These are phyloP conservation scores for Mustela lutreola DNA, from an alignment of 2,113 vertebrate genomes.

Conservation along the genomic window DNA sequence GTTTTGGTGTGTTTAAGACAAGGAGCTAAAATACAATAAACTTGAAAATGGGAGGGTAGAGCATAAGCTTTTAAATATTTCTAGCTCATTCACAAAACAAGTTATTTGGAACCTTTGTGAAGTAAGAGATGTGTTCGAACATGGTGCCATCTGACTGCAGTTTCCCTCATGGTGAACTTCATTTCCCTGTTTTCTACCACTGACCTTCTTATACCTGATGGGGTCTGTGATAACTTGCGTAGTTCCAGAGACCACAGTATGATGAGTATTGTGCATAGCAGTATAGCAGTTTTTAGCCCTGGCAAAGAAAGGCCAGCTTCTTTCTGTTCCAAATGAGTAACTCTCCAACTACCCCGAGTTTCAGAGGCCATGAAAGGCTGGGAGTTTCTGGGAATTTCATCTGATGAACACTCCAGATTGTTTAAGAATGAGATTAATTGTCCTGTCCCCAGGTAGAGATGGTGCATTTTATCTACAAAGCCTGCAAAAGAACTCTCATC, in stretches of 20 bases:
- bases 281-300: slow-evolving; percentile 8
- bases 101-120: neutral
- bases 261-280: neutral
- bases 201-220: neutral
- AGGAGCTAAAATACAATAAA: slow-evolving; percentile 3
- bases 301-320: slow-evolving; percentile 11
- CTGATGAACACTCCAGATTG: slow-evolving; percentile 45
- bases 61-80: neutral
- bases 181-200: neutral
- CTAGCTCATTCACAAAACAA: slow-evolving; percentile 16
- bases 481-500: neutral
- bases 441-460: neutral
- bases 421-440: slow-evolving; percentile 68
- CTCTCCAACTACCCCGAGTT: slow-evolving; percentile 4
- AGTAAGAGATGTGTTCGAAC: neutral
- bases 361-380: slow-evolving; percentile 38
- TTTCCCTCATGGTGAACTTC: neutral
- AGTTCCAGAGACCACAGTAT: neutral
- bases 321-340: slow-evolving; percentile 30
- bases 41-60: neutral
- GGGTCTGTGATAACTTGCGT: neutral
- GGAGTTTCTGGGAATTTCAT: slow-evolving; percentile 43
- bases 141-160: neutral
- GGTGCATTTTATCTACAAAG: slow-evolving; percentile 49
- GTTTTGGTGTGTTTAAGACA: slow-evolving; percentile 37